A percentile compares a stretch with the other conserved stretches of the same genome.
These are phyloP conservation scores for Conus betulinus DNA, from an alignment of 1,140 invertebrate species.

Conservation along the genomic window DNA sequence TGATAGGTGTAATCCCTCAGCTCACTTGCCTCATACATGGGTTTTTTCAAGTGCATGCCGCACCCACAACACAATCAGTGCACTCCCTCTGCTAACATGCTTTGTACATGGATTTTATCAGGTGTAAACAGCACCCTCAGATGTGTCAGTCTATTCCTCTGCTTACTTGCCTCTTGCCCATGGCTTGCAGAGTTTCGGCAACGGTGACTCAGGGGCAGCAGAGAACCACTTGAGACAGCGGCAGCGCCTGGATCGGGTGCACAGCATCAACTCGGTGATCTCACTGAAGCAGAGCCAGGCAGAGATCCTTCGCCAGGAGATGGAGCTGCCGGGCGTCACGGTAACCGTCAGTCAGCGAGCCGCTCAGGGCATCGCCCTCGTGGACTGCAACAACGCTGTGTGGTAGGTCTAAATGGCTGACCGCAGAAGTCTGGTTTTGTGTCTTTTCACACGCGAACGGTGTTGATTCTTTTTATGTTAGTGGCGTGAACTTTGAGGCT, in stretches of 20 bases:
- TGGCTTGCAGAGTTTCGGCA: conserved; percentile 14
- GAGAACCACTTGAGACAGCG: conserved; percentile 34
- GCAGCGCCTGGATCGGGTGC: conserved; percentile 39
- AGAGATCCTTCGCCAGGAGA: conserved; percentile 83
- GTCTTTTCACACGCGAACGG: not conserved
- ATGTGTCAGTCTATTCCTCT: too few species aligned
- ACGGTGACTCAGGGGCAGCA: not conserved
- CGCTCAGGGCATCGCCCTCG: conserved; percentile 84
- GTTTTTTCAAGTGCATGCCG: too few species aligned
- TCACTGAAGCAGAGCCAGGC: conserved; percentile 87
- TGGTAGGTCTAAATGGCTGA: conserved; percentile 79
- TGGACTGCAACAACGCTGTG: conserved; percentile 84
- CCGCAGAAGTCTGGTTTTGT: not conserved
- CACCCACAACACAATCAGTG: too few species aligned
- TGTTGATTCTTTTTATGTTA: not conserved
- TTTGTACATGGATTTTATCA: too few species aligned
- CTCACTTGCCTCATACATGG: too few species aligned
- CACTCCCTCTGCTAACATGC: too few species aligned
- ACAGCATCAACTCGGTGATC: conserved; percentile 53
- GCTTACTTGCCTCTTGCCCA: too few species aligned
- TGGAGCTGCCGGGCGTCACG: conserved; percentile 84
- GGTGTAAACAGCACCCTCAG: too few species aligned
- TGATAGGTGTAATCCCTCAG: too few species aligned
- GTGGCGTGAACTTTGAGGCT: not conserved
- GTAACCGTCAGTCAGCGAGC: conserved; percentile 83